These are phyloP conservation scores for Lates japonicus DNA, from an alignment of 2,797 vertebrate genomes.

Conservation along the genomic window DNA sequence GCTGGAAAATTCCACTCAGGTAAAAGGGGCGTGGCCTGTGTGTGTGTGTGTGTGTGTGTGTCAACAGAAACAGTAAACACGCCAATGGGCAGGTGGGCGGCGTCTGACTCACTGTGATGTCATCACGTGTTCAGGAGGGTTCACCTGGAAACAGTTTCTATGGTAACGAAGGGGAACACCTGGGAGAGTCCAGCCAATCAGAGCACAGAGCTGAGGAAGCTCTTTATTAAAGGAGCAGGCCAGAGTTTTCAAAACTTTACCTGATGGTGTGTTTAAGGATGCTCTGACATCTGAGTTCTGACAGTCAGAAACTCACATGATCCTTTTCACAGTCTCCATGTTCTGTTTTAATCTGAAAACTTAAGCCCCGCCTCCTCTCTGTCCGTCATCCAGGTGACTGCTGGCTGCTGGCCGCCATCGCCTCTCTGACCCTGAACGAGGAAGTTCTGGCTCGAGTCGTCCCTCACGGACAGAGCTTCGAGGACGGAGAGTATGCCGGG, in stretches of 20 bases:
- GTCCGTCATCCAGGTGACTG: constrained; percentile 88
- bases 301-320: background rate
- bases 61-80: background rate
- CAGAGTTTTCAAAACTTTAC: too few relatives aligned
- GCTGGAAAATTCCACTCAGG: too few relatives aligned
- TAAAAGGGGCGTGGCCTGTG: too few relatives aligned
- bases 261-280: background rate
- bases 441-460: constrained; percentile 90
- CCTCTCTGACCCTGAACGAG: constrained; percentile 92
- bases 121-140: background rate
- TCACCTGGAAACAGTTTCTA: background rate
- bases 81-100: background rate
- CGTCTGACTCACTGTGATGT: background rate
- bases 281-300: background rate
- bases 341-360: background rate
- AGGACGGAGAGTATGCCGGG: constrained; percentile 87
- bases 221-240: background rate
- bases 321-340: background rate
- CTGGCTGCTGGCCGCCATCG: constrained; percentile 94
- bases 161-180: background rate
- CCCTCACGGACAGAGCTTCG: constrained; percentile 90
- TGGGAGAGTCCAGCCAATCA: constrained; percentile 6
- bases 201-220: background rate
- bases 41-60: background rate
- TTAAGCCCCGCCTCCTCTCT: constrained; percentile 14